phyloP scores from a whole-genome alignment of 2,113 vertebrate genomes.

The Ctenomys sociabilis region DNA sequence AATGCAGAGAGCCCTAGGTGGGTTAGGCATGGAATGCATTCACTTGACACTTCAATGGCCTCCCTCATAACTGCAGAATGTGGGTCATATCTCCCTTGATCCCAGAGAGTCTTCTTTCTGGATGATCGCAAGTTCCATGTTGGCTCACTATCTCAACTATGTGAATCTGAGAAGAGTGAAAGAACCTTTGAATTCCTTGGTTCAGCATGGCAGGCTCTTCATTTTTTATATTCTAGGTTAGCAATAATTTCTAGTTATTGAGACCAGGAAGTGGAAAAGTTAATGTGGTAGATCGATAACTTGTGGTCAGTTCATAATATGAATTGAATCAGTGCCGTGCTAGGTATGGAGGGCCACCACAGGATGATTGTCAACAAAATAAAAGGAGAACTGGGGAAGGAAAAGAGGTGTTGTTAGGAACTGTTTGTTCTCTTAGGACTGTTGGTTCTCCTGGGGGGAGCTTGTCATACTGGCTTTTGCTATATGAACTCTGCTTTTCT shows the following conservation, averaged over 20 bases:
- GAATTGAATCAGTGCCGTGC: no score
- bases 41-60: rapidly evolving
- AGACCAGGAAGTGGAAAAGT: not conserved
- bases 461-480: no score
- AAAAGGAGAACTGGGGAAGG: no score
- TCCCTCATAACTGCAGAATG: not conserved
- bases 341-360: no score
- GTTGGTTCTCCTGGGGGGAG: no score
- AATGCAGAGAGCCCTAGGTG: not conserved
- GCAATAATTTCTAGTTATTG: not conserved
- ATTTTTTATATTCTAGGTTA: not conserved
- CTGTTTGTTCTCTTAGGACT: no score
- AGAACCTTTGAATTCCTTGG: not conserved
- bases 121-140: not conserved
- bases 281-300: no score
- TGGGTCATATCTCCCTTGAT: not conserved
- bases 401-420: no score
- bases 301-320: no score
- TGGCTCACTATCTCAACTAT: not conserved
- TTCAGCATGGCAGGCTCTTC: not conserved
- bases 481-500: no score
- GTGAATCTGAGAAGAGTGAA: not conserved
- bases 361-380: no score
- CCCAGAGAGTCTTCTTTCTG: not conserved
- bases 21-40: no score